Conservation (phyloP, 2,797 vertebrate species). For the Aeoliscus strigatus region DNA sequence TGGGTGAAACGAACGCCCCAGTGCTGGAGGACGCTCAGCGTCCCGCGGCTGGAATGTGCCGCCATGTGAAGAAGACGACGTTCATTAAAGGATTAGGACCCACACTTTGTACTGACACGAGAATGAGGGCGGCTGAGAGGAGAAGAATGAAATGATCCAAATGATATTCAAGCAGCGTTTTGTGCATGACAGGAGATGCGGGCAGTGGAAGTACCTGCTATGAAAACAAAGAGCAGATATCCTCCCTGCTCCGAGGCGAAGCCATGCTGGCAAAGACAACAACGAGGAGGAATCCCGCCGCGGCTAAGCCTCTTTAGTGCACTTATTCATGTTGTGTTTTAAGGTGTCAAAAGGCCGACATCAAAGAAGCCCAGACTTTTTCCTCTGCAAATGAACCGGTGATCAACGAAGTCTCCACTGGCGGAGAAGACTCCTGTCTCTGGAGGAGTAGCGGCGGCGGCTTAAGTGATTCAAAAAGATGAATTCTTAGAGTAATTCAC, state of each 20-base stretch:
- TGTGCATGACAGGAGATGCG: slow-evolving; percentile 63
- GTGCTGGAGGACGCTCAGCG: slow-evolving; percentile 44
- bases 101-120: slow-evolving; percentile 67
- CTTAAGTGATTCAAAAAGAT: slow-evolving; percentile 26
- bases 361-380: slow-evolving; percentile 45
- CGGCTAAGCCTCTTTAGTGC: slow-evolving; percentile 31
- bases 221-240: slow-evolving; percentile 63
- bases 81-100: slow-evolving; percentile 62
- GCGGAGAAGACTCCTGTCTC: slow-evolving; percentile 2
- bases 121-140: slow-evolving; percentile 61
- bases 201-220: slow-evolving; percentile 54
- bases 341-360: slow-evolving; percentile 57
- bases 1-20: slow-evolving; percentile 44
- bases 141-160: slow-evolving; percentile 64
- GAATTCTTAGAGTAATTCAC: slow-evolving; percentile 41
- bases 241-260: slow-evolving; percentile 40
- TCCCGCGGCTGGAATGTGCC: slow-evolving; percentile 56
- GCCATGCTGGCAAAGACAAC: slow-evolving; percentile 57
- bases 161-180: slow-evolving; percentile 63
- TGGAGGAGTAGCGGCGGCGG: slow-evolving; percentile 10
- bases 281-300: slow-evolving; percentile 48
- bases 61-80: slow-evolving; percentile 57
- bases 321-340: slow-evolving; percentile 41
- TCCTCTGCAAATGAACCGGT: slow-evolving; percentile 13
- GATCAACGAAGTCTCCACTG: slow-evolving; percentile 32